Evolutionary conservation across 2,888 invertebrate genomes (phyloP).

Genomic region (Nomada flava): DNA sequence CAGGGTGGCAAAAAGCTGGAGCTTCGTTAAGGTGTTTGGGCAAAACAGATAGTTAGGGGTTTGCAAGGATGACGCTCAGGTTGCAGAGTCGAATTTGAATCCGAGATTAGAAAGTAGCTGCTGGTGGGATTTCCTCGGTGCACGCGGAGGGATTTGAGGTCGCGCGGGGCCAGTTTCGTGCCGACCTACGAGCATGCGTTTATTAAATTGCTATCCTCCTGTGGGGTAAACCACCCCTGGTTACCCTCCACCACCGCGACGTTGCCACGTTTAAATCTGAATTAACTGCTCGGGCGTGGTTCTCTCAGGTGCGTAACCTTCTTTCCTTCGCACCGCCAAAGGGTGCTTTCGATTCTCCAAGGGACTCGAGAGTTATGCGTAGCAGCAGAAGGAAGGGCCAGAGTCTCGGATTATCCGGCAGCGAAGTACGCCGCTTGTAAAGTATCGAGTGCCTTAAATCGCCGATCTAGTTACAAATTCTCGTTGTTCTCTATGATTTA

Average conservation of each 20-base stretch:
- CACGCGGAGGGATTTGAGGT: slow-evolving; percentile 62
- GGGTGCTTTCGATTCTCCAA: not conserved
- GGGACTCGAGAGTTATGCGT: no score
- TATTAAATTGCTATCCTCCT: slow-evolving; percentile 77
- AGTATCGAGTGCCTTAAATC: slow-evolving; percentile 13
- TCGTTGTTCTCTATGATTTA: slow-evolving; percentile 18
- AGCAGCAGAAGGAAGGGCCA: not conserved
- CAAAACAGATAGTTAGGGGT: slow-evolving; percentile 52
- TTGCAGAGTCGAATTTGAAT: slow-evolving; percentile 58
- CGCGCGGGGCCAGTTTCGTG: slow-evolving; percentile 52
- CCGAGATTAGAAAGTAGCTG: slow-evolving; percentile 62
- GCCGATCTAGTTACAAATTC: slow-evolving; percentile 16
- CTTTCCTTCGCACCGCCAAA: slow-evolving; percentile 29
- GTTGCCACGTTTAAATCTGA: slow-evolving; percentile 77
- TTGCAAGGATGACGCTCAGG: slow-evolving; percentile 15
- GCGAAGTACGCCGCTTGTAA: not conserved
- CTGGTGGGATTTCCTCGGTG: slow-evolving; percentile 49
- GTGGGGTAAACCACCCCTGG: slow-evolving; percentile 47
- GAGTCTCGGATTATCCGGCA: not conserved
- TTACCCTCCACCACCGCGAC: slow-evolving; percentile 61
- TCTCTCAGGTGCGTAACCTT: slow-evolving; percentile 62
- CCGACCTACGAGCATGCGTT: slow-evolving; percentile 72
- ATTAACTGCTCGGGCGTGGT: slow-evolving; percentile 75
- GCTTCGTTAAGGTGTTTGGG: slow-evolving; percentile 40
- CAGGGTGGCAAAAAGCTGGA: slow-evolving; percentile 32